Evolutionary conservation across 2,888 invertebrate genomes (phyloP).

Genomic region (Orgyia antiqua): DNA sequence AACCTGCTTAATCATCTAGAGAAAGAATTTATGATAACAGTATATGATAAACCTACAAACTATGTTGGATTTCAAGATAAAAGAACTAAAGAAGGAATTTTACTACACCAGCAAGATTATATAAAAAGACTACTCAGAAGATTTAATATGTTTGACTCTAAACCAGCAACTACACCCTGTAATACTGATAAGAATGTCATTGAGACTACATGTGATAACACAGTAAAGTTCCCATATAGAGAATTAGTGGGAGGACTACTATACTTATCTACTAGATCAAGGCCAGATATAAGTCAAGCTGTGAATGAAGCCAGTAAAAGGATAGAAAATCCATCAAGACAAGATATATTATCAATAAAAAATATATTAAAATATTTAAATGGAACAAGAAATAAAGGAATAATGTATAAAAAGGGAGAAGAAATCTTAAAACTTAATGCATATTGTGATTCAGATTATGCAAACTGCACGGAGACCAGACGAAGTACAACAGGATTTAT

Average conservation of each 20-base stretch:
- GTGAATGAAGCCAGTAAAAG: no score
- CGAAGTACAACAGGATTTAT: constrained; percentile 4
- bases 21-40: neutral
- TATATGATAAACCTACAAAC: no score
- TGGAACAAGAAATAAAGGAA: constrained; percentile 2
- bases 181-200: neutral
- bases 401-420: constrained; percentile 1
- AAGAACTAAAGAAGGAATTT: no score
- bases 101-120: no score
- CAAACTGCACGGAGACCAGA: neutral
- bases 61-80: no score
- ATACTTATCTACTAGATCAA: neutral
- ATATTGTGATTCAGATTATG: constrained; percentile 3
- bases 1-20: neutral
- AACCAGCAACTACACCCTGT: no score
- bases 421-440: neutral
- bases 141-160: no score
- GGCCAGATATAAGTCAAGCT: neutral
- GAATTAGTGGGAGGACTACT: neutral
- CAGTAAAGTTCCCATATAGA: neutral
- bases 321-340: no score
- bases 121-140: no score
- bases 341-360: neutral
- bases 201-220: neutral
- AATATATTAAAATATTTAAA: constrained; percentile 4